Evolutionary conservation across 2,797 vertebrate species (phyloP), one percentile per base, ranked within the genome.

Genomic region (Lates japonicus): DNA sequence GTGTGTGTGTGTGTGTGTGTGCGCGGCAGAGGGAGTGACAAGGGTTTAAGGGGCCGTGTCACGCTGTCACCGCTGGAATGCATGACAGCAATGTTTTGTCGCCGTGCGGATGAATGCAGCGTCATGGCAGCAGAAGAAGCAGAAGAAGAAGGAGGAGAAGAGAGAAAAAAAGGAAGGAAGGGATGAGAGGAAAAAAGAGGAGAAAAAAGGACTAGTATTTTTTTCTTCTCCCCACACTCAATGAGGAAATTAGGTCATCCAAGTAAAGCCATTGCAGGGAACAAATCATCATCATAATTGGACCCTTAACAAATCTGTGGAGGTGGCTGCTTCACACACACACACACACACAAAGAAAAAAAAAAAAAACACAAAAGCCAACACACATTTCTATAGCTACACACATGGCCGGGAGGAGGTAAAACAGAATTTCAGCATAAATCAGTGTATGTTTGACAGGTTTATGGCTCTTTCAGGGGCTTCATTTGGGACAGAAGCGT

Each of bases 251-350:
- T 94, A 94, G 93, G 94, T 95, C 94, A 95, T 90, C 81, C 84
- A 87, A 87, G 89, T 89, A 90, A 92, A 91, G 90, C 88, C 87
- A 90, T 92, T 90, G 87, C 81, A 76, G 80, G 46, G 90, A 94
- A 92, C 91, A 93, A 95, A 95, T 94, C 90, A 86, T 91, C 90
- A 90, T 91, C 89, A 92, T 95, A 94, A 95, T 93, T 95, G 93
- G 90, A 93, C 87, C 89, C 88, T 94, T 91, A 92, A 92, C 91
- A 91, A 93, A 92, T 91, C 83, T 88, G 87, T 87, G 85, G 89
- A 91, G 85, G 86, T 90, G 85, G 85, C 70, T 83, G 57, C 85
- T 87, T 70, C 48, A 78, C 59, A 73, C 75, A 78, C 66, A 75
- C 29, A 78, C 71, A 61, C 49, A 74, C 80, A 64, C 48, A 62